Evolutionary conservation across 1,140 invertebrate species (phyloP).

Genomic region (Meloidogyne floridensis): DNA sequence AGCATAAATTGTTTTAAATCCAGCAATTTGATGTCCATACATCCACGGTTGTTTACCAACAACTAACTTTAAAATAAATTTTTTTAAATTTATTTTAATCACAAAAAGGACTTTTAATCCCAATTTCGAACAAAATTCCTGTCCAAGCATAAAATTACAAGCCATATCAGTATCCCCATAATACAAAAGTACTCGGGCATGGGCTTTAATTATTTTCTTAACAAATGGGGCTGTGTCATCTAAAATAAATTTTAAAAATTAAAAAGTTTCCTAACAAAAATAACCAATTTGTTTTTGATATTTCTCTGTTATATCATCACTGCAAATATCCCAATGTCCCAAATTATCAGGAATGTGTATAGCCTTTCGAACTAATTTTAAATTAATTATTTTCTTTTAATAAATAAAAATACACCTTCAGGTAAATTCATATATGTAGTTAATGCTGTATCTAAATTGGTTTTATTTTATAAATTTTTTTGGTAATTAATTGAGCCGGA

Average conservation of each 20-base stretch:
- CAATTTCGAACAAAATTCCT: constrained; percentile 56
- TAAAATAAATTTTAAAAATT: constrained; percentile 30
- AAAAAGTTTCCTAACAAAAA: background rate
- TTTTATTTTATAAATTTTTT: no score
- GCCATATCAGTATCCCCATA: constrained; percentile 72
- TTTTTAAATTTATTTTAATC: background rate
- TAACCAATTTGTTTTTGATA: constrained; percentile 61
- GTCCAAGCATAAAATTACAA: constrained; percentile 68
- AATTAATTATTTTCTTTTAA: background rate
- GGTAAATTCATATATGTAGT: constrained; percentile 60
- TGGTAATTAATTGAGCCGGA: no score
- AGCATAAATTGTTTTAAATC: constrained; percentile 63
- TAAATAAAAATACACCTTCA: constrained; percentile 17
- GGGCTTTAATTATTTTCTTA: constrained; percentile 61
- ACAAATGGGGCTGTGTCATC: constrained; percentile 62
- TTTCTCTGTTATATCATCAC: constrained; percentile 57
- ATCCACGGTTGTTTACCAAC: constrained; percentile 65
- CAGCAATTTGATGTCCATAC: constrained; percentile 59
- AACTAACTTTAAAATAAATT: constrained; percentile 37
- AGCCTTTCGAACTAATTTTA: constrained; percentile 43
- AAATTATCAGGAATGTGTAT: constrained; percentile 62
- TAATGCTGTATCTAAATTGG: constrained; percentile 53
- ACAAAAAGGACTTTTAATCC: constrained; percentile 49
- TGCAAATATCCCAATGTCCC: constrained; percentile 62
- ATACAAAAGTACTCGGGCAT: constrained; percentile 69